Conservation (phyloP, 2,797 vertebrate genomes). For the Xenentodon cancila region DNA sequence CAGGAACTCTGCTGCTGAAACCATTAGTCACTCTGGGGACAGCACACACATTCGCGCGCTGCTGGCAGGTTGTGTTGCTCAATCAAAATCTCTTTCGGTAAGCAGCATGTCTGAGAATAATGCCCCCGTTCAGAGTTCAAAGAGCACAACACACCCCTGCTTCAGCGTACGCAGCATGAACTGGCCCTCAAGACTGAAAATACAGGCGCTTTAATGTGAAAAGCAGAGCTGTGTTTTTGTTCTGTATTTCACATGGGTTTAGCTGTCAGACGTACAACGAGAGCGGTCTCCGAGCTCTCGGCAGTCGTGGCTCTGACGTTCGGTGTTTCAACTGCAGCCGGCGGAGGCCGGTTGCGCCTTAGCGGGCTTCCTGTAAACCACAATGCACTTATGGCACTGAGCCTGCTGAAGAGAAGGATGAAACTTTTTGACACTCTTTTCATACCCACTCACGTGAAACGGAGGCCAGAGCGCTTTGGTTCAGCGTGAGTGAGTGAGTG, state of each 20-base stretch:
- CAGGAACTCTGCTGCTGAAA: constrained; percentile 74
- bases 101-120: constrained; percentile 68
- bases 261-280: constrained; percentile 55
- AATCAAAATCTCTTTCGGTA: constrained; percentile 65
- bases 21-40: constrained; percentile 75
- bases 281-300: constrained; percentile 52
- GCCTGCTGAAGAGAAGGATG: constrained; percentile 13
- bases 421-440: constrained; percentile 37
- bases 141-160: constrained; percentile 58
- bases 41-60: constrained; percentile 47
- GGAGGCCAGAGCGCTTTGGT: neutral
- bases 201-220: constrained; percentile 66
- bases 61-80: constrained; percentile 60
- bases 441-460: neutral
- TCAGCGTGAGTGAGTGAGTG: neutral
- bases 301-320: constrained; percentile 56
- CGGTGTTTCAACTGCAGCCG: constrained; percentile 67
- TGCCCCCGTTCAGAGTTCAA: constrained; percentile 71
- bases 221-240: constrained; percentile 71
- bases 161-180: constrained; percentile 35
- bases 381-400: constrained; percentile 43
- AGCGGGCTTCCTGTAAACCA: constrained; percentile 51
- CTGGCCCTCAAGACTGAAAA: constrained; percentile 48
- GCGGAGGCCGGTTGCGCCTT: constrained; percentile 32
- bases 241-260: constrained; percentile 66